These are phyloP conservation scores for Heteropelma amictum DNA, from an alignment of 2,888 invertebrate species.

Conservation along the genomic window DNA sequence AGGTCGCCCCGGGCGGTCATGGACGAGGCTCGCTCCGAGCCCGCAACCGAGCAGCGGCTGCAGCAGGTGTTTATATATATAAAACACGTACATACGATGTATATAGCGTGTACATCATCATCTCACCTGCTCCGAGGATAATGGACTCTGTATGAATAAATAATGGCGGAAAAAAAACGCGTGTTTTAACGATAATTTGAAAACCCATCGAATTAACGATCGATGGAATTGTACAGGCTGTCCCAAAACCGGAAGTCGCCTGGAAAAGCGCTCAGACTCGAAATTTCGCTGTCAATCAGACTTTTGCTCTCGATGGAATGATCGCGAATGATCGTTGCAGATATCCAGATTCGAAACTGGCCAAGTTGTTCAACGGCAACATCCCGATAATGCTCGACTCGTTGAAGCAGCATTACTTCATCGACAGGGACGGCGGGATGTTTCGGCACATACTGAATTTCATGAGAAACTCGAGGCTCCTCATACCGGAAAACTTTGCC, in stretches of 20 bases:
- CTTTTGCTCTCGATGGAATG: too few relatives aligned
- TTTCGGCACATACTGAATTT: constrained; percentile 98
- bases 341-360: constrained; percentile 94
- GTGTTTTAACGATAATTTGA: too few relatives aligned
- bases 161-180: too few relatives aligned
- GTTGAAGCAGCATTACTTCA: constrained; percentile 98
- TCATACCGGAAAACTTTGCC: constrained; percentile 92
- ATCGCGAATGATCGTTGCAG: constrained; percentile 79
- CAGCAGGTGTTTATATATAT: constrained; percentile 62
- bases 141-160: not conserved
- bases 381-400: constrained; percentile 97
- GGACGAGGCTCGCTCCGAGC: constrained; percentile 36
- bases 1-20: constrained; percentile 44
- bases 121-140: constrained; percentile 48
- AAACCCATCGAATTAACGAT: too few relatives aligned
- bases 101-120: not conserved
- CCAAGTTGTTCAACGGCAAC: constrained; percentile 95
- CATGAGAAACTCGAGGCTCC: constrained; percentile 92
- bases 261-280: too few relatives aligned
- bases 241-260: too few relatives aligned
- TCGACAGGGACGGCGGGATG: constrained; percentile 98
- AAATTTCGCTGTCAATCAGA: too few relatives aligned
- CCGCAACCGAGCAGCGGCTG: constrained; percentile 62
- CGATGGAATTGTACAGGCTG: too few relatives aligned
- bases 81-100: not conserved